These are phyloP conservation scores for Podarcis siculus DNA, from an alignment of 2,797 vertebrate genomes.

Conservation along the genomic window DNA sequence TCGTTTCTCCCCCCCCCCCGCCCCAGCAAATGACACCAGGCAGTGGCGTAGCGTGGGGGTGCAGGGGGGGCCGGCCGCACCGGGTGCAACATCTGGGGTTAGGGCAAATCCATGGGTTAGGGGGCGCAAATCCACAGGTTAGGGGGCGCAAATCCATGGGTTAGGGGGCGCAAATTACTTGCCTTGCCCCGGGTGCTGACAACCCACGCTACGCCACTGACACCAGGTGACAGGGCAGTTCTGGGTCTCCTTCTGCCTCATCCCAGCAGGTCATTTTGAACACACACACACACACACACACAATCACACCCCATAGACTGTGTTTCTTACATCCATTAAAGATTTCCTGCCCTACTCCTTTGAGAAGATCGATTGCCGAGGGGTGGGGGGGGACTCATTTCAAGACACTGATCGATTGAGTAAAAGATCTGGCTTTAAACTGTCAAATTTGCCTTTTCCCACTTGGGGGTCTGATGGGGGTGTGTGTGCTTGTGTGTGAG, in stretches of 20 bases:
- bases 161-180: no score
- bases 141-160: no score
- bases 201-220: no score
- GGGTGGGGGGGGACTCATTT: constrained; percentile 24
- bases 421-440: constrained; percentile 80
- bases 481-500: neutral
- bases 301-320: neutral
- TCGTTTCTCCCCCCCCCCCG: neutral
- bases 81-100: no score
- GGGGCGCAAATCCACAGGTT: no score
- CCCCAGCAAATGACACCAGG: neutral
- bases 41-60: no score
- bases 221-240: neutral
- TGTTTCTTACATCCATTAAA: constrained; percentile 26
- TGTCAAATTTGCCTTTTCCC: constrained; percentile 79
- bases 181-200: no score
- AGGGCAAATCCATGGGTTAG: no score
- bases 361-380: constrained; percentile 21
- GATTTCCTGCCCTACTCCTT: constrained; percentile 26
- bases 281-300: neutral
- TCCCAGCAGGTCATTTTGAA: neutral
- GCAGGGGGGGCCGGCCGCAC: no score
- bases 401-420: constrained; percentile 71
- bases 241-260: neutral
- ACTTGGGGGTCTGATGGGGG: constrained; percentile 46